Conservation (phyloP, 2,797 vertebrate genomes). For the Phyllotis vaccarum region DNA sequence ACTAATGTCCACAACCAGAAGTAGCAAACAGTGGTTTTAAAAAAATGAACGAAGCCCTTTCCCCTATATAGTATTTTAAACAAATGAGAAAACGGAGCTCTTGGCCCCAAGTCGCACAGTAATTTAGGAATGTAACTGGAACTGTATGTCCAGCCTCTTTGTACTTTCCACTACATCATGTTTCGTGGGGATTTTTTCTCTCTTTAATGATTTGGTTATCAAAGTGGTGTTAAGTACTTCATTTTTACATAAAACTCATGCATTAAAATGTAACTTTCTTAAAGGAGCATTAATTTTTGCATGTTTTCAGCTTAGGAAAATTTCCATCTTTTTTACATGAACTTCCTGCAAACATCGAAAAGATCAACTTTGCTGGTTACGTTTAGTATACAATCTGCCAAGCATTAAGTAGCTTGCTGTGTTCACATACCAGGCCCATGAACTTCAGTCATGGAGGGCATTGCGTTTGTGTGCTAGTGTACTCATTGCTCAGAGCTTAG, state of each 20-base stretch:
- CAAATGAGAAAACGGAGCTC: slow-evolving; percentile 49
- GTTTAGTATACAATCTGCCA: slow-evolving; percentile 58
- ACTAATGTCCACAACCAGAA: neutral
- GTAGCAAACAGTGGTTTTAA: neutral
- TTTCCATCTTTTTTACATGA: slow-evolving; percentile 22
- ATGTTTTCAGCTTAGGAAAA: slow-evolving; percentile 41
- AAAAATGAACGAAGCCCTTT: neutral
- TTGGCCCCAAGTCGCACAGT: slow-evolving; percentile 24
- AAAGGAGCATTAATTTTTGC: slow-evolving; percentile 33
- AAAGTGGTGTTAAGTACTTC: slow-evolving; percentile 16
- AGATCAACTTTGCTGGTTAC: neutral
- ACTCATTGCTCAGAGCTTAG: slow-evolving; percentile 62
- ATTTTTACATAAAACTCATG: neutral
- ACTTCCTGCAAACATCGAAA: slow-evolving; percentile 17
- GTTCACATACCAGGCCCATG: slow-evolving; percentile 43
- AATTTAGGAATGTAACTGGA: slow-evolving; percentile 55
- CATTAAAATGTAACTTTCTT: slow-evolving; percentile 22
- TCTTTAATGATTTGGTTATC: slow-evolving; percentile 15
- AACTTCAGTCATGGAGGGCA: slow-evolving; percentile 43
- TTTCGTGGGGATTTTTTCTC: slow-evolving; percentile 34
- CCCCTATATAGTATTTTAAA: neutral
- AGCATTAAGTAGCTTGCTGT: slow-evolving; percentile 65
- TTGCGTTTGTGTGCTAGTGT: slow-evolving; percentile 51
- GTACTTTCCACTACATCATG: slow-evolving; percentile 46
- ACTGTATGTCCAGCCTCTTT: neutral